Evolutionary conservation across 2,888 invertebrate species (phyloP).

Genomic region (Eupithecia centaureata): DNA sequence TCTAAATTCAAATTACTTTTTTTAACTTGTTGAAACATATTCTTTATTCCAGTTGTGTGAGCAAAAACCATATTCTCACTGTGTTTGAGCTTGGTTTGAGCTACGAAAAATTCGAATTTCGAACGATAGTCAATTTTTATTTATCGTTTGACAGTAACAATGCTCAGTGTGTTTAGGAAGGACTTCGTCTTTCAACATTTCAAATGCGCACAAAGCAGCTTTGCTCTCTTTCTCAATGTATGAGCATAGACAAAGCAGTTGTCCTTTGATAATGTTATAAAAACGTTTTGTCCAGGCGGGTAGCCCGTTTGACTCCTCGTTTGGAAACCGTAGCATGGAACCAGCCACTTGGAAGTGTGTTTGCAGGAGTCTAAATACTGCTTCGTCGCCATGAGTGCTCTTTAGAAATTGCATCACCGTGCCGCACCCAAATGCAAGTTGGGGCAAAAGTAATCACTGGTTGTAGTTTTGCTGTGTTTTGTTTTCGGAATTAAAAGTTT

Average conservation of each 20-base stretch:
- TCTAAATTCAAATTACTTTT: no score
- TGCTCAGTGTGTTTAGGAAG: no score
- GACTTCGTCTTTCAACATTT: neutral
- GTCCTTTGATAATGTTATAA: neutral
- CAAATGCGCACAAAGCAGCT: neutral
- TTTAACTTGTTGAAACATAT: no score
- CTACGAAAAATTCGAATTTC: no score
- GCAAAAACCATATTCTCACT: no score
- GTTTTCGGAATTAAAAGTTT: no score
- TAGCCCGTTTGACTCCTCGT: slow-evolving; percentile 46
- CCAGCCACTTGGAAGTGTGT: slow-evolving; percentile 13
- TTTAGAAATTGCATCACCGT: neutral
- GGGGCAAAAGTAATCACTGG: no score
- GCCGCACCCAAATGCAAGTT: neutral
- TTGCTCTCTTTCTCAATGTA: neutral
- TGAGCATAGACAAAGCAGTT: neutral
- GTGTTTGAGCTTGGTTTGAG: no score
- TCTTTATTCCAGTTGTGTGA: no score
- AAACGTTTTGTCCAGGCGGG: slow-evolving; percentile 35
- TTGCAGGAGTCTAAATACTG: slow-evolving; percentile 2
- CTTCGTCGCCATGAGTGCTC: neutral
- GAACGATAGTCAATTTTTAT: no score
- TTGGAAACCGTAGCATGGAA: slow-evolving; percentile 37
- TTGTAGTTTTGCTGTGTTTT: no score
- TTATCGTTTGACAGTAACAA: no score